Conservation (phyloP, 2,113 vertebrate species). For the Chamaea fasciata region DNA sequence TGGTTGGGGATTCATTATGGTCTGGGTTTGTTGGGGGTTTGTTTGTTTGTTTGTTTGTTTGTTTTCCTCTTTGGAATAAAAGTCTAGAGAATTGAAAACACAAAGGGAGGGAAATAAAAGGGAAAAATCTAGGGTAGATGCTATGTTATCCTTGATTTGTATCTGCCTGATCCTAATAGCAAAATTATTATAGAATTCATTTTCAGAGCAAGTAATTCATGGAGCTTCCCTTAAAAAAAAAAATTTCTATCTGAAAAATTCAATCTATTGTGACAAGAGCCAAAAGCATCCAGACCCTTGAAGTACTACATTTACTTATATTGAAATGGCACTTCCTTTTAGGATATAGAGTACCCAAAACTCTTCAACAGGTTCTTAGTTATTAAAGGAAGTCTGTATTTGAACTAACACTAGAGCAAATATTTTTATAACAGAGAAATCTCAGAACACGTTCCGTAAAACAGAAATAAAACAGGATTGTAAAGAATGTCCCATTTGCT, state of each 20-base stretch:
- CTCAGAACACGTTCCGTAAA: background rate
- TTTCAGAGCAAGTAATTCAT: background rate
- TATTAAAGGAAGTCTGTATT: background rate
- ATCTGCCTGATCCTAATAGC: background rate
- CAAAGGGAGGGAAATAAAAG: background rate
- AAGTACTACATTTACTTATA: background rate
- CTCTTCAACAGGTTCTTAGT: background rate
- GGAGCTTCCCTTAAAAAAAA: background rate
- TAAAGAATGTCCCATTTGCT: background rate
- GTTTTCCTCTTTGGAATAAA: background rate
- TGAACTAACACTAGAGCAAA: background rate
- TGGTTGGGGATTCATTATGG: background rate
- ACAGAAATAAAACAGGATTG: background rate
- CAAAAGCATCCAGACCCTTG: background rate
- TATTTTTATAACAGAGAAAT: background rate
- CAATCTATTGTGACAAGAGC: background rate
- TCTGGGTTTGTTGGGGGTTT: background rate
- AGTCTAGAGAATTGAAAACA: background rate
- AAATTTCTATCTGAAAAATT: background rate
- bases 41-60: background rate
- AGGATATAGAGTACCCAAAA: background rate
- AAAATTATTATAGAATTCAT: background rate
- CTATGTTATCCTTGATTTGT: background rate
- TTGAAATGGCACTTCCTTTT: background rate
- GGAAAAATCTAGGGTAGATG: background rate